phyloP scores from a whole-genome alignment of 2,797 vertebrate species.

The Acanthurus tractus region DNA sequence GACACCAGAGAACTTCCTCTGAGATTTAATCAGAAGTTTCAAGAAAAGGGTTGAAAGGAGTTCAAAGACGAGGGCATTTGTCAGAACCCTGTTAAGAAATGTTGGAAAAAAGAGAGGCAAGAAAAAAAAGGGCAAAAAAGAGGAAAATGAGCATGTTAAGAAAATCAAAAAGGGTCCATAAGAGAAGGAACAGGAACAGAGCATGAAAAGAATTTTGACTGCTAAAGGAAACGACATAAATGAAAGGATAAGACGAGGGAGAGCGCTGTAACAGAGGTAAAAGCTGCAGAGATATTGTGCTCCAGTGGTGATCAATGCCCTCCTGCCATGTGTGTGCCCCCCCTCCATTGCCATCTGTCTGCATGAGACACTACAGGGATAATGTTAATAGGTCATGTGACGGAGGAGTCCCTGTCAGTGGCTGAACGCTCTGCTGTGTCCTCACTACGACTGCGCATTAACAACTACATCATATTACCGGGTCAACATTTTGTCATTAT shows the following conservation, averaged over 20 bases:
- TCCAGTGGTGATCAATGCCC: neutral
- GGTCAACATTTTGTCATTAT: too few relatives aligned
- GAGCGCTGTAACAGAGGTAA: neutral
- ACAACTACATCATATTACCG: neutral
- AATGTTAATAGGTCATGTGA: too few relatives aligned
- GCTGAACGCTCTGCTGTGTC: conserved; percentile 12
- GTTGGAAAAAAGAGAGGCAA: neutral
- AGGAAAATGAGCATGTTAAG: too few relatives aligned
- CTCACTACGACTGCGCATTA: conserved; percentile 9
- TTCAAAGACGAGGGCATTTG: neutral
- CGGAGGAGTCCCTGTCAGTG: neutral
- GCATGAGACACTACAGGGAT: too few relatives aligned
- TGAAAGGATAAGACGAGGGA: neutral
- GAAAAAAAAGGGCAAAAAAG: too few relatives aligned
- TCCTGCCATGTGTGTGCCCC: neutral
- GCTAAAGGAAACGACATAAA: neutral
- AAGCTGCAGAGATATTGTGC: neutral
- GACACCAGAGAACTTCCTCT: neutral
- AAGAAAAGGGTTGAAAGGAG: neutral
- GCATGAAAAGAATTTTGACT: neutral
- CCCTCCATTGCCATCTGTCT: too few relatives aligned
- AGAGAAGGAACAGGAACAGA: neutral
- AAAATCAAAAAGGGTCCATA: too few relatives aligned
- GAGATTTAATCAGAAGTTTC: conserved; percentile 4
- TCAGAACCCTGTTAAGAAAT: neutral